Percentiles rank a stretch among this genome's conserved stretches.
Evolutionary conservation across 2,797 vertebrate genomes (phyloP).

Genomic region (Paratrypauchen microcephalus): DNA sequence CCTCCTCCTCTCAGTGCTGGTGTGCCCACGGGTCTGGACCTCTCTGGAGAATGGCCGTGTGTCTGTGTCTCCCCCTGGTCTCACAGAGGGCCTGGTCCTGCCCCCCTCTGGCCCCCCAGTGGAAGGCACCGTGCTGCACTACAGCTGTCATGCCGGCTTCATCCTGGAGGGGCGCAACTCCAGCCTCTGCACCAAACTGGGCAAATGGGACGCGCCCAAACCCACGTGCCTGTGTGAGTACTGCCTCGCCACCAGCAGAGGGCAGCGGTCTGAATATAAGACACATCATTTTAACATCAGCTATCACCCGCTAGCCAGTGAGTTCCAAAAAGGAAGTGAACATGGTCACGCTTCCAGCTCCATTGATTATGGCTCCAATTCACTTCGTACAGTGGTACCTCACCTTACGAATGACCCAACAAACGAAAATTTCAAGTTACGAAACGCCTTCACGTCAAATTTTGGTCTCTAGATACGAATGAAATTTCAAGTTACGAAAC

Average conservation of each 20-base stretch:
- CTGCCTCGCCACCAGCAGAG: neutral
- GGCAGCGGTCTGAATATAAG: neutral
- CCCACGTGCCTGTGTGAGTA: slow-evolving; percentile 90
- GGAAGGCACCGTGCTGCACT: slow-evolving; percentile 86
- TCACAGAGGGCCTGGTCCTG: slow-evolving; percentile 10
- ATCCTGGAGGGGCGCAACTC: slow-evolving; percentile 85
- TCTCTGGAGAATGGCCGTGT: slow-evolving; percentile 90
- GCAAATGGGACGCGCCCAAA: slow-evolving; percentile 89
- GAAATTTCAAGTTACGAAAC: no score
- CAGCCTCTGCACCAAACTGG: slow-evolving; percentile 88
- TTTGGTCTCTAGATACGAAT: no score
- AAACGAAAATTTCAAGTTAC: no score
- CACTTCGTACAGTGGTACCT: no score
- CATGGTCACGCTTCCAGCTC: no score
- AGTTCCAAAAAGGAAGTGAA: no score
- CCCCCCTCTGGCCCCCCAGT: slow-evolving; percentile 82
- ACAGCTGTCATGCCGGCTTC: slow-evolving; percentile 88
- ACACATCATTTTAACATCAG: neutral
- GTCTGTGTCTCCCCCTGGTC: slow-evolving; percentile 69
- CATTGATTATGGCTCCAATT: no score
- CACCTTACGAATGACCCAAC: no score
- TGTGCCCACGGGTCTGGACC: slow-evolving; percentile 86
- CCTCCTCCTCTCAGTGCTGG: slow-evolving; percentile 75
- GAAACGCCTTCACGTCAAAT: no score
- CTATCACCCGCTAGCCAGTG: no score